phyloP scores from a whole-genome alignment of 2,797 vertebrate species.

The Tangara arthus region DNA sequence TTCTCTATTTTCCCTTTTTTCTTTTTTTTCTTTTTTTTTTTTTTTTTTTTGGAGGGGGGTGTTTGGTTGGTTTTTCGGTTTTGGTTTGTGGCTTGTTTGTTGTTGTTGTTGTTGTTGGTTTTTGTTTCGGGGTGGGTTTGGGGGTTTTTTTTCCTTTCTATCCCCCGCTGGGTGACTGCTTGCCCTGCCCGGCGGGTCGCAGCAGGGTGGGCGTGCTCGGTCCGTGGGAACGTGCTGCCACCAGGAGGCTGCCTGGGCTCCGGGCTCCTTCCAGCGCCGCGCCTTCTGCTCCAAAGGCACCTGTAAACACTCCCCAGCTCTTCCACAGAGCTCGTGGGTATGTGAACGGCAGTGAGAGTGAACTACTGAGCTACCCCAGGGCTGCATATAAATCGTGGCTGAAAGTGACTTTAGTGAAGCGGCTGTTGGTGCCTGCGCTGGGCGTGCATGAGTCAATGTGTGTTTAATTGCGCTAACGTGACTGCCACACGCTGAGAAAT shows the following conservation, averaged over 20 bases:
- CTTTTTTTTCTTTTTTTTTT: neutral
- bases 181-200: fast-evolving
- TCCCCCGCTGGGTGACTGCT: fast-evolving
- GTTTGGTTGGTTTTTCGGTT: neutral
- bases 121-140: neutral
- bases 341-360: neutral
- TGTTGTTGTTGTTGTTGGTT: neutral
- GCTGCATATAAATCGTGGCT: neutral
- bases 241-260: neutral
- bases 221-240: neutral
- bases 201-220: fast-evolving
- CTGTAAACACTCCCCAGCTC: neutral
- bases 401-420: neutral
- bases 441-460: neutral
- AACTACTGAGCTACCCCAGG: neutral
- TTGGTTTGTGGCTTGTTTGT: no score
- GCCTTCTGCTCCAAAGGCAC: neutral
- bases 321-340: neutral
- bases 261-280: neutral
- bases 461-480: neutral
- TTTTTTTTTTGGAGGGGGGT: no score
- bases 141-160: no score
- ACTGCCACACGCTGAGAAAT: neutral
- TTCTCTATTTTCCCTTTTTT: neutral
- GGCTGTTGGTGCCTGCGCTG: neutral